phyloP scores from a whole-genome alignment of 37 sponge, comb jelly and placozoan genomes.

The Beroe forskalii region DNA sequence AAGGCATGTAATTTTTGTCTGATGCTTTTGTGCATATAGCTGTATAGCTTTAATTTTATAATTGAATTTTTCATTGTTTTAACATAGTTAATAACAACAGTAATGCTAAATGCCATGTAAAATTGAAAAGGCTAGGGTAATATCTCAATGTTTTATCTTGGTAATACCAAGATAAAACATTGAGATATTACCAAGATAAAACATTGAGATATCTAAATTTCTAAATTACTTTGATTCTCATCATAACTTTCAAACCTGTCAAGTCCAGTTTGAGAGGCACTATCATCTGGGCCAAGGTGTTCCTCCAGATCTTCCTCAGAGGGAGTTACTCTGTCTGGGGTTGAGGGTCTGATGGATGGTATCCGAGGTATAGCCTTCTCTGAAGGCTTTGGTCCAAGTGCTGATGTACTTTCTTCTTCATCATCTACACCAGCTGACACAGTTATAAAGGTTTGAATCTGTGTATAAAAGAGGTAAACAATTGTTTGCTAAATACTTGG shows the following conservation, averaged over 20 bases:
- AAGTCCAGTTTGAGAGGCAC: slow-evolving; percentile 59
- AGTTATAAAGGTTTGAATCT: background rate
- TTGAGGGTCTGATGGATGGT: slow-evolving; percentile 39
- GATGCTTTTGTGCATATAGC: too few relatives aligned
- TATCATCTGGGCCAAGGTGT: slow-evolving; percentile 61
- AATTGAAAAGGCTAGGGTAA: too few relatives aligned
- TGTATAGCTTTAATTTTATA: too few relatives aligned
- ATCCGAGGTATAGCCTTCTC: slow-evolving; percentile 46
- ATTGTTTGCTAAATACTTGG: background rate
- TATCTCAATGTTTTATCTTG: too few relatives aligned
- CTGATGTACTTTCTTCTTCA: slow-evolving; percentile 53
- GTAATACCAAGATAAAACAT: too few relatives aligned
- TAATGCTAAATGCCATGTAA: too few relatives aligned
- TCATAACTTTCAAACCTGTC: slow-evolving; percentile 39
- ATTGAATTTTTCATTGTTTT: too few relatives aligned
- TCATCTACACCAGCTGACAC: slow-evolving; percentile 50
- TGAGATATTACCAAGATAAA: too few relatives aligned
- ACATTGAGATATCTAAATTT: too few relatives aligned
- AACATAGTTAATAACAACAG: too few relatives aligned
- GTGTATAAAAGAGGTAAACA: background rate
- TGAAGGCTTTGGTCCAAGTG: slow-evolving; percentile 47
- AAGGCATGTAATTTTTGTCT: too few relatives aligned
- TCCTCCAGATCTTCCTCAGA: slow-evolving; percentile 53
- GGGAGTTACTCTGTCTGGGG: slow-evolving; percentile 15
- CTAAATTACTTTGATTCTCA: too few relatives aligned